Percentiles rank a stretch among this genome's conserved stretches.
Evolutionary conservation across 2,888 invertebrate species (phyloP).

Genomic region (Trachelus iudaicus): DNA sequence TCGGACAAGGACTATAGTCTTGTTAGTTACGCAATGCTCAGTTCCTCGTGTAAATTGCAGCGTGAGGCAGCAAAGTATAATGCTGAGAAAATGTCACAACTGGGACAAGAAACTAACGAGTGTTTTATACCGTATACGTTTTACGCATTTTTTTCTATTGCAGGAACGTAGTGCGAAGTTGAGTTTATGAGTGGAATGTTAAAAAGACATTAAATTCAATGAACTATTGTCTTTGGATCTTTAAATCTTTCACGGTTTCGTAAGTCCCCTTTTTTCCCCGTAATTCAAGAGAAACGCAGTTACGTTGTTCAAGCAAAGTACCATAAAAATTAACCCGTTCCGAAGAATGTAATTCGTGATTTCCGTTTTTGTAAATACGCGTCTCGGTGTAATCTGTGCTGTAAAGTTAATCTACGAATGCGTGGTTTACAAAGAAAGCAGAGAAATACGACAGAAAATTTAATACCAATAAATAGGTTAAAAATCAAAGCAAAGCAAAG

Average conservation of each 20-base stretch:
- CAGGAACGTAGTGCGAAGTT: not conserved
- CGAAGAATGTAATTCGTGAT: not conserved
- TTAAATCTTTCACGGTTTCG: not conserved
- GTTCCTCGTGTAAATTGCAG: not conserved
- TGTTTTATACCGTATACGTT: not conserved
- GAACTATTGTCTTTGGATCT: not conserved
- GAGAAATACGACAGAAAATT: not conserved
- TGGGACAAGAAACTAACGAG: not conserved
- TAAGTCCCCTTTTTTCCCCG: not conserved
- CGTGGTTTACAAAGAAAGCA: not conserved
- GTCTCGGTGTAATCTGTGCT: not conserved
- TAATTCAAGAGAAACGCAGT: not conserved
- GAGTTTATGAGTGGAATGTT: not conserved
- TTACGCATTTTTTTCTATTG: not conserved
- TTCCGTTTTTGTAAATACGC: not conserved
- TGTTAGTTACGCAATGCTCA: not conserved
- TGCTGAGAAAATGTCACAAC: not conserved
- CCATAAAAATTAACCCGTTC: not conserved
- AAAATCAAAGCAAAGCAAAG: not conserved
- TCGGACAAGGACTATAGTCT: not conserved
- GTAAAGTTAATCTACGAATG: not conserved
- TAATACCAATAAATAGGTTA: not conserved
- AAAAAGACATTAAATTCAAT: not conserved
- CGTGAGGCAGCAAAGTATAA: not conserved
- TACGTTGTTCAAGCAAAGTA: not conserved